phyloP scores from a whole-genome alignment of 2,888 invertebrate genomes.

The Cheilosia soror region DNA sequence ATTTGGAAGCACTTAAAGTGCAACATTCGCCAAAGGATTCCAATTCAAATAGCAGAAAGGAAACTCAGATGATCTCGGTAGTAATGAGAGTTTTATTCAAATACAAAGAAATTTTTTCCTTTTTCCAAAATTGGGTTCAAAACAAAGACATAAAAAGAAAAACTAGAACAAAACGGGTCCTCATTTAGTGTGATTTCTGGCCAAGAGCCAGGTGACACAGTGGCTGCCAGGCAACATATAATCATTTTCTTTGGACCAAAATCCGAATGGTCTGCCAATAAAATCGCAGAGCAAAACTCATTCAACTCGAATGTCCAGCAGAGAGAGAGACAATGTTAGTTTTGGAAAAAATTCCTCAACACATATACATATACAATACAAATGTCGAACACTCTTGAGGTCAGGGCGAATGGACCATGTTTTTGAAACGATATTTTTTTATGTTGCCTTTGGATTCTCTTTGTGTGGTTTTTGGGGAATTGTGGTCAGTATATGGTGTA shows the following conservation, averaged over 20 bases:
- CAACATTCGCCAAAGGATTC: slow-evolving; percentile 7
- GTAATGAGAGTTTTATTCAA: slow-evolving; percentile 49
- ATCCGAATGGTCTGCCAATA: slow-evolving; percentile 55
- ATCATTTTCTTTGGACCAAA: slow-evolving; percentile 16
- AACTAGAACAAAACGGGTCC: slow-evolving; percentile 23
- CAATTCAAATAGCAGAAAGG: not conserved
- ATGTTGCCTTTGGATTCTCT: not conserved
- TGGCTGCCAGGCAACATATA: slow-evolving; percentile 37
- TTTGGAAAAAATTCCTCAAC: slow-evolving; percentile 3
- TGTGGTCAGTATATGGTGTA: slow-evolving; percentile 21
- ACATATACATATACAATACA: not conserved
- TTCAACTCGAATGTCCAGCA: slow-evolving; percentile 9
- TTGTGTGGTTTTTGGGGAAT: slow-evolving; percentile 2
- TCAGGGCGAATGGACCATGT: slow-evolving; percentile 36
- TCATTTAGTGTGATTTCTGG: slow-evolving; percentile 53
- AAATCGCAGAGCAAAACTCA: slow-evolving; percentile 18
- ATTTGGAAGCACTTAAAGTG: slow-evolving; percentile 47
- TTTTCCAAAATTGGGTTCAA: slow-evolving; percentile 31
- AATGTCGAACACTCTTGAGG: slow-evolving; percentile 28
- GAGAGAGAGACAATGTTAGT: slow-evolving; percentile 19
- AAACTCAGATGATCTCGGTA: not conserved
- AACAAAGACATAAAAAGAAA: slow-evolving; percentile 10
- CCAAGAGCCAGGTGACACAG: slow-evolving; percentile 66
- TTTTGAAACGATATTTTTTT: slow-evolving; percentile 17
- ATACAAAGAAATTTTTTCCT: slow-evolving; percentile 33